phyloP scores from a whole-genome alignment of 2,113 vertebrate genomes.

The Emydocephalus ijimae region DNA sequence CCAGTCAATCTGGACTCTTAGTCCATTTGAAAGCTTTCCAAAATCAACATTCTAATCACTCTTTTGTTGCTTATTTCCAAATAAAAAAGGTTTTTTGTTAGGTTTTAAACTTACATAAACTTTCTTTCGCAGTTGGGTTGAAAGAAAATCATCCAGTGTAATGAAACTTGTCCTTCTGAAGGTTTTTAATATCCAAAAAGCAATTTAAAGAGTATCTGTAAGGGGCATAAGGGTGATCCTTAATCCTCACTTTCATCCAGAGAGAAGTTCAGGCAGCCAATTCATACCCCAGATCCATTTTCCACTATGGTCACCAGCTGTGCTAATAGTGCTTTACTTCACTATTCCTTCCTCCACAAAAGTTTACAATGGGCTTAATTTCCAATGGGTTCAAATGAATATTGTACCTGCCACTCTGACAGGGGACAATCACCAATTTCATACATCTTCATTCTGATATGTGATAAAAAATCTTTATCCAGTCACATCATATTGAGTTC shows the following conservation, averaged over 20 bases:
- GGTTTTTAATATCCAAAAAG: neutral
- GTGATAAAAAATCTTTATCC: neutral
- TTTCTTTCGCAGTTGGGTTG: no score
- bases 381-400: neutral
- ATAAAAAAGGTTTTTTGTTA: no score
- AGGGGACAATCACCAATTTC: neutral
- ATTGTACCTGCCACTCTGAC: neutral
- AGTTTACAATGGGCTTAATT: neutral
- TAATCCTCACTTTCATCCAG: neutral
- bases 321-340: neutral
- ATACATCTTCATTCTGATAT: neutral
- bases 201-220: neutral
- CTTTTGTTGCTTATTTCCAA: no score
- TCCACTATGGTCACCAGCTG: neutral
- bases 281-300: no score
- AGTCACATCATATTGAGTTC: neutral
- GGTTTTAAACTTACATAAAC: no score
- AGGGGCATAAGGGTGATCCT: neutral
- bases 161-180: neutral
- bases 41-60: no score
- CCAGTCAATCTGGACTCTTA: no score
- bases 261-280: neutral
- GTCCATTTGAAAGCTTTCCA: no score
- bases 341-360: neutral
- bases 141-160: no score